These are phyloP conservation scores for Ophonus ardosiacus DNA, from an alignment of 2,888 invertebrate genomes.

Conservation along the genomic window DNA sequence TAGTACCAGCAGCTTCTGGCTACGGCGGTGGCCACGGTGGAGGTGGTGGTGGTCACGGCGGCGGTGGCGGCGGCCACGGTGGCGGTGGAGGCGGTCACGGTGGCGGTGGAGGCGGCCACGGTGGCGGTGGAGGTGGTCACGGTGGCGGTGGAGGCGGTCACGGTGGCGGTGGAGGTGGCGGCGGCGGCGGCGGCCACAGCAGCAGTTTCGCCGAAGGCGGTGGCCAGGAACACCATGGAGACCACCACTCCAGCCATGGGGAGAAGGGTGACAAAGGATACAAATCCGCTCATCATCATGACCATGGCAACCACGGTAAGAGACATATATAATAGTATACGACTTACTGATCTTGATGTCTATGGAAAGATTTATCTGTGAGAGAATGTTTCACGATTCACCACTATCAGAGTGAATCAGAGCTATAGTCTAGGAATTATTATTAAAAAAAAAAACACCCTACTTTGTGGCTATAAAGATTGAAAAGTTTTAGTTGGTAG, in stretches of 20 bases:
- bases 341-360: not conserved
- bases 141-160: slow-evolving; percentile 14
- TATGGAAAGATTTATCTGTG: too few species aligned
- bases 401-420: too few species aligned
- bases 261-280: slow-evolving; percentile 89
- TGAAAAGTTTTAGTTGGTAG: too few species aligned
- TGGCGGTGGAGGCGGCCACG: slow-evolving; percentile 70
- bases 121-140: not conserved
- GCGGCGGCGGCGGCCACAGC: slow-evolving; percentile 72
- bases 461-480: too few species aligned
- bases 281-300: slow-evolving; percentile 86
- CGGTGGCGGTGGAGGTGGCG: slow-evolving; percentile 50
- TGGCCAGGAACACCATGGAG: slow-evolving; percentile 83
- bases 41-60: slow-evolving; percentile 83
- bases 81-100: slow-evolving; percentile 85
- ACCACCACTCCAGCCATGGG: slow-evolving; percentile 84
- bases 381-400: too few species aligned
- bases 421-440: too few species aligned
- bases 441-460: too few species aligned
- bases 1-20: slow-evolving; percentile 76
- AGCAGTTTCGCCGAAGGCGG: slow-evolving; percentile 82
- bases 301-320: slow-evolving; percentile 86
- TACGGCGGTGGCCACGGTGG: slow-evolving; percentile 81
- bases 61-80: slow-evolving; percentile 82
- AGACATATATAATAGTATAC: not conserved